phyloP scores from a whole-genome alignment of 2,113 vertebrate species.

The Aegotheles bennettii region DNA sequence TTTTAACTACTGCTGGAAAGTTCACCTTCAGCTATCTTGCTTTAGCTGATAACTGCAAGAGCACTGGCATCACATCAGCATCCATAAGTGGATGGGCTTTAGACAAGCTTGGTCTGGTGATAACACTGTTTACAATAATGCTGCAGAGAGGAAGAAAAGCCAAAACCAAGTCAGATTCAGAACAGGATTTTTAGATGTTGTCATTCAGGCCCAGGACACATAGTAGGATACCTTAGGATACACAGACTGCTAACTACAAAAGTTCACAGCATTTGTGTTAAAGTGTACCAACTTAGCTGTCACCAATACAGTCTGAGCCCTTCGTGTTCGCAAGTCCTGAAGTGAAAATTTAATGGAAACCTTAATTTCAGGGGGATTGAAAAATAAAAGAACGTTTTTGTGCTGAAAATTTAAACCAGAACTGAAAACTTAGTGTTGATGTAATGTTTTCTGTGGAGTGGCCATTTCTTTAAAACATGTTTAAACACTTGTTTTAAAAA shows the following conservation, averaged over 20 bases:
- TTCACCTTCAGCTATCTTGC: conserved; percentile 33
- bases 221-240: not conserved
- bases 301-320: not conserved
- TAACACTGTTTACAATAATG: not conserved
- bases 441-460: not conserved
- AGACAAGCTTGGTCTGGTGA: not conserved
- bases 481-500: not conserved
- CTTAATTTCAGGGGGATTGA: not conserved
- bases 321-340: not conserved
- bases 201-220: not conserved
- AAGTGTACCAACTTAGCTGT: not conserved
- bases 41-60: not conserved
- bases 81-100: not conserved
- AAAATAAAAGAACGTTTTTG: not conserved
- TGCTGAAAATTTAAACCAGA: not conserved
- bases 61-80: not conserved
- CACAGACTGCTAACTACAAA: not conserved
- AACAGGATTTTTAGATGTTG: not conserved
- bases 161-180: not conserved
- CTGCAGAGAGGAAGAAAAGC: not conserved
- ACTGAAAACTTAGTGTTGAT: not conserved
- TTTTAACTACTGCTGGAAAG: not conserved
- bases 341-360: not conserved
- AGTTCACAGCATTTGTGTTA: not conserved
- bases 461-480: rapidly evolving